Base-by-base conservation (phyloP, 1,140 invertebrate species). In the Colletes latitarsis region DNA sequence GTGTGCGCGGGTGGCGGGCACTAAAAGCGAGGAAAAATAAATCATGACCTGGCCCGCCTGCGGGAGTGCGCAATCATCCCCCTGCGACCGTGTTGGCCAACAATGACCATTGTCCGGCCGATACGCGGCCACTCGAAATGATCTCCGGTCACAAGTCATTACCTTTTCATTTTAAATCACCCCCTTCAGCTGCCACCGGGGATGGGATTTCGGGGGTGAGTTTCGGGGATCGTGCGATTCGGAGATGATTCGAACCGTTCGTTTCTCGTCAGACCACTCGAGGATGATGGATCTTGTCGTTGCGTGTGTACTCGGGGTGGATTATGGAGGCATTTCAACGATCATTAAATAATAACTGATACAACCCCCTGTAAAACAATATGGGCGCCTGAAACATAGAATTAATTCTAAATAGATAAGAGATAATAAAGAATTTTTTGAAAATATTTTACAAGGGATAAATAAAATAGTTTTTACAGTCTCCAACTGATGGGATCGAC, bases 111-210 rank as follows among this genome's bases (percentile, higher is more conserved):
- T 90, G 79, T 88, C 88, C 90, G 72, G 75, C 84, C 87, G 85
- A 84, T 86, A 77, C 76, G 82, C 82, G 87, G 74, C 85, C 88
- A 88, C 89, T 91, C 86, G 82, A 91, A 91, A 91, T 90, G 88
- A 91, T 91, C 89, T 90, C 91, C 91, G 90, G 92, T 92, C 92
- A 92, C 92, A 92, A 92, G 91, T 91, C 92, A 92, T 92, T 92
- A 90, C 88, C 89, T 92, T 92, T 91, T 92, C 90, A 90, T 91
- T 92, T 92, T 91, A 91, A 90, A 92, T 74, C 81, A 83, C 77
- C 85, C 85, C 83, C 66, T 55, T 57, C 52, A 6, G 49, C 30
- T 67, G 55, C 8, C 19, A 41, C n/a, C 43, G 43, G 43, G 58
- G 15, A 46, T 12, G n/a, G 71, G 57, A 19, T 46, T 19, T 41